Evolutionary conservation across 1,140 invertebrate genomes (phyloP), one percentile per base, ranked within the genome.

Genomic region (Sycobia sp.): DNA sequence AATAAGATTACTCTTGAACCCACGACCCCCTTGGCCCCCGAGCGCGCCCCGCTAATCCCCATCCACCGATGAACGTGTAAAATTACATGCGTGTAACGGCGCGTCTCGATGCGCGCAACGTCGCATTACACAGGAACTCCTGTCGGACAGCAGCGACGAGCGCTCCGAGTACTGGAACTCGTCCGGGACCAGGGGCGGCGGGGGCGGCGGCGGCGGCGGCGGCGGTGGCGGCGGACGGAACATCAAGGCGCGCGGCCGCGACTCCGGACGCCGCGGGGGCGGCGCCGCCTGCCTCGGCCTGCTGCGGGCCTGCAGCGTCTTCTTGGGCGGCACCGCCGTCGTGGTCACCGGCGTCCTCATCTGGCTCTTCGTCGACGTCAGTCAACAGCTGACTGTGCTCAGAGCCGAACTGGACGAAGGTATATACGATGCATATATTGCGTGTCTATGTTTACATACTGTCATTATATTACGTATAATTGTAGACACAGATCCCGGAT

Each of bases 301-400:
- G 56, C 68, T 87, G 27, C 81, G 85, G 34, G 84, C 86, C 11
- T 88, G 87, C 65, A 84, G 85, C 23, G 84, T 84, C 14, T 82
- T 88, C 60, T 82, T 87, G 5, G 80, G 87, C 25, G 86, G 87
- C 66, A 83, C 86, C 4, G 86, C 86, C 65, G 82, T 88, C n/a
- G 82, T 88, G 3, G 85, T 86, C 29, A 87, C 88, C 9, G 84
- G 86, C 18, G 86, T 86, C 38, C 84, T 89, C 36, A 82, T 89
- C 59, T 89, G 87, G 86, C 80, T 89, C 4, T 89, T 89, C 71
- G 85, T 88, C 32, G 87, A 89, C 69, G 86, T 89, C 27, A 82
- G 87, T 67, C 82, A 88, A 62, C 87, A 89, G 74, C 84, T 88
- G 53, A 84, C 85, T 10, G 85, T 84, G 8, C 81, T 89, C 7